phyloP scores from a whole-genome alignment of 2,113 vertebrate species.

The Zapornia atra region DNA sequence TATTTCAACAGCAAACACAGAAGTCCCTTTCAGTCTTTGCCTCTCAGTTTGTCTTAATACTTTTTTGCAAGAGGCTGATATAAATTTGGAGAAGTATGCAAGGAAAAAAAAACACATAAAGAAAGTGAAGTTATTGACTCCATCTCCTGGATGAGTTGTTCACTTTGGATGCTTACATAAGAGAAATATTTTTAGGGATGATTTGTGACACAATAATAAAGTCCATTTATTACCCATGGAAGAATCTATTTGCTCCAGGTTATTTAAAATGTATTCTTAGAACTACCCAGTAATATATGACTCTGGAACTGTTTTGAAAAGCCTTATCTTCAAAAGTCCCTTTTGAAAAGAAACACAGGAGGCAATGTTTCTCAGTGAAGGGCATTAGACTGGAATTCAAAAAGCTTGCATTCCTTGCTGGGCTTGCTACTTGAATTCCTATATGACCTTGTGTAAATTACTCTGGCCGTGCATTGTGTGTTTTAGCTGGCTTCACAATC shows the following conservation, averaged over 20 bases:
- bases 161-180: neutral
- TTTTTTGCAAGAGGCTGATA: neutral
- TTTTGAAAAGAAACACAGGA: neutral
- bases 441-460: neutral
- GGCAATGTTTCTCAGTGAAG: neutral
- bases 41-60: neutral
- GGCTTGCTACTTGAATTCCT: accelerated
- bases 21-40: neutral
- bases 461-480: neutral
- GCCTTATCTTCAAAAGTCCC: neutral
- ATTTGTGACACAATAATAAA: neutral
- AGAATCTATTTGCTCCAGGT: neutral
- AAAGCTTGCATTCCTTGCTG: neutral
- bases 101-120: neutral
- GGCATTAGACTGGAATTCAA: neutral
- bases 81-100: neutral
- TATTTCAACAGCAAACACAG: neutral
- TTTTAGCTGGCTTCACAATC: neutral
- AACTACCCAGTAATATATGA: neutral
- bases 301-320: neutral
- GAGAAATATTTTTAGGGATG: neutral
- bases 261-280: neutral
- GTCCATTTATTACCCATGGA: neutral
- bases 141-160: neutral
- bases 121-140: neutral